These are phyloP conservation scores for Trachops cirrhosus DNA, from an alignment of 2,797 vertebrate genomes.

Conservation along the genomic window DNA sequence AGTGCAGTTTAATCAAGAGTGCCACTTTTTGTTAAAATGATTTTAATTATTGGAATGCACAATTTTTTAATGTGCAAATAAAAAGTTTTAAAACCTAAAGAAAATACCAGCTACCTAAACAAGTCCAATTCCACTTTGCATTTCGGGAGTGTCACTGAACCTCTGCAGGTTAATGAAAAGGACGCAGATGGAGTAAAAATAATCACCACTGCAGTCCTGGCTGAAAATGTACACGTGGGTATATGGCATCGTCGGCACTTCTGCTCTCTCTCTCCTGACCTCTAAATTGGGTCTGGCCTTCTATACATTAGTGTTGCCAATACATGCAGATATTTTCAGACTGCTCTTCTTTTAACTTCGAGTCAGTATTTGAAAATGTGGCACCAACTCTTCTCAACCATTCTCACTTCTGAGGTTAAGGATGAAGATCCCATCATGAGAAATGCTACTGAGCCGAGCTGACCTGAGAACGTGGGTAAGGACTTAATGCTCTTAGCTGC, in stretches of 20 bases:
- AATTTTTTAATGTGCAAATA: background rate
- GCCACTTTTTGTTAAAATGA: background rate
- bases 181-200: background rate
- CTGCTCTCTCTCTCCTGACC: background rate
- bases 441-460: background rate
- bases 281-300: background rate
- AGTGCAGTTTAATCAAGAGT: background rate
- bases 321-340: background rate
- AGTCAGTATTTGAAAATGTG: conserved; percentile 14
- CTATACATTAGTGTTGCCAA: background rate
- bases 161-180: background rate
- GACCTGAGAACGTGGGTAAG: conserved; percentile 15
- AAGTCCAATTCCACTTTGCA: background rate
- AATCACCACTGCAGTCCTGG: background rate
- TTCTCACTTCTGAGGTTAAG: background rate
- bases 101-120: background rate
- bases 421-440: background rate
- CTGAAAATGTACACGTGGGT: background rate
- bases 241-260: background rate
- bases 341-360: background rate
- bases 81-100: background rate
- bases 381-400: background rate
- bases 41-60: background rate
- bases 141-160: background rate
- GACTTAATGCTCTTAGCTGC: background rate